phyloP scores from a whole-genome alignment of 1,140 invertebrate genomes.

The Scaptodrosophila lebanonensis region DNA sequence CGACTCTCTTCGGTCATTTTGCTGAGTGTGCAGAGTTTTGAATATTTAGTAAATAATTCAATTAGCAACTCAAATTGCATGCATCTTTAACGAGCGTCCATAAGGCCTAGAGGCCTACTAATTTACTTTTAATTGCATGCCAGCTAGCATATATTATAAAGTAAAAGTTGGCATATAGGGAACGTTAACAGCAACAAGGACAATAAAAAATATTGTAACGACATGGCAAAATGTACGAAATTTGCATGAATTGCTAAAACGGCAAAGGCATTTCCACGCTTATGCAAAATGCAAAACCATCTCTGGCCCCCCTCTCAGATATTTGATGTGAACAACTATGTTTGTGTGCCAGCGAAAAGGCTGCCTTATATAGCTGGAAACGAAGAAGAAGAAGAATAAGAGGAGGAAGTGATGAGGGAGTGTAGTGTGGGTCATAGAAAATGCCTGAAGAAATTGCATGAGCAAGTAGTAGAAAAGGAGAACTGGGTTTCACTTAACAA shows the following conservation, averaged over 20 bases:
- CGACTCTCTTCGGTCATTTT: too few species aligned
- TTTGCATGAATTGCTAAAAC: slow-evolving; percentile 4
- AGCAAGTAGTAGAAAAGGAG: slow-evolving; percentile 47
- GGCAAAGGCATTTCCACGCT: not conserved
- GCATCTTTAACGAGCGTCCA: not conserved
- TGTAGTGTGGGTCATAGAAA: too few species aligned
- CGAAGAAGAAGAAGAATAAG: not conserved
- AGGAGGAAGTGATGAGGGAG: not conserved
- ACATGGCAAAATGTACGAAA: slow-evolving; percentile 1
- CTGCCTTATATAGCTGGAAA: not conserved
- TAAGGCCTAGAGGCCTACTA: not conserved
- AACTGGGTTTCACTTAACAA: slow-evolving; percentile 63
- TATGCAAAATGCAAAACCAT: slow-evolving; percentile 3
- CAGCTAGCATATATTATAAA: not conserved
- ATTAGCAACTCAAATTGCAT: slow-evolving; percentile 1
- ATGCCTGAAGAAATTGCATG: slow-evolving; percentile 74
- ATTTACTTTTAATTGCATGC: slow-evolving; percentile 6
- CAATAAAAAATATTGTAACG: not conserved
- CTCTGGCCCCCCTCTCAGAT: not conserved
- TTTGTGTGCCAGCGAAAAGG: not conserved
- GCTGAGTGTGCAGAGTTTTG: too few species aligned
- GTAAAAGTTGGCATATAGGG: not conserved
- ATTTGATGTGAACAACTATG: too few species aligned
- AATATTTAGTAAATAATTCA: too few species aligned
- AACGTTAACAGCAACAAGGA: not conserved